Base-by-base conservation (phyloP, 92 coral and sea anemone genomes). In the Phenganax marumi region DNA sequence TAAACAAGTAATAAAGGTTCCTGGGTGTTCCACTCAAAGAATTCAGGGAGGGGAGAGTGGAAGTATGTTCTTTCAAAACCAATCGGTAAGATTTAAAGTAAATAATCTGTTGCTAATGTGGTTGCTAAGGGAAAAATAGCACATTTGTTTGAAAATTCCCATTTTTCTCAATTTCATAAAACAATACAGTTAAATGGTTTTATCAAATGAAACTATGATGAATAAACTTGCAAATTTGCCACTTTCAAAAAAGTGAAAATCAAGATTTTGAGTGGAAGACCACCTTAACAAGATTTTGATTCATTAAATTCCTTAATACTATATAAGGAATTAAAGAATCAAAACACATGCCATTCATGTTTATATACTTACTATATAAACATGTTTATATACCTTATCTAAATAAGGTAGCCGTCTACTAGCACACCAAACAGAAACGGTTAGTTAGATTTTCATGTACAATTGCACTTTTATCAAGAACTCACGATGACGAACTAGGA, bases 241-340 rank as follows among this genome's bases (percentile, higher is more conserved):
- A 58, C n/a, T 58, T 58, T 58, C 65, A 1, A 58, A 58, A 58
- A 58, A 58, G 21, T 58, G 65, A 58, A 58, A 58, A 58, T 58
- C 65, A 58, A 58, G 21, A 58, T 58, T 58, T 58, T 58, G 65
- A 58, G 65, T 58, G 65, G 65, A 58, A 58, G 65, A 58, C 65
- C 65, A 58, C 65, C 65, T 58, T 58, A n/a, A n/a, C n/a, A n/a
- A n/a, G n/a, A n/a, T n/a, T n/a, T n/a, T n/a, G n/a, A n/a, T n/a
- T n/a, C n/a, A n/a, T n/a, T n/a, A n/a, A n/a, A n/a, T n/a, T n/a
- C n/a, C n/a, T n/a, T n/a, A n/a, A n/a, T n/a, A n/a, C n/a, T n/a
- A n/a, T n/a, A n/a, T n/a, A n/a, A n/a, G n/a, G n/a, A n/a, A n/a
- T n/a, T n/a, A n/a, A n/a, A n/a, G n/a, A n/a, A n/a, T n/a, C n/a